Evolutionary conservation across 2,888 invertebrate genomes (phyloP).

Genomic region (Ectropis crepuscularia): DNA sequence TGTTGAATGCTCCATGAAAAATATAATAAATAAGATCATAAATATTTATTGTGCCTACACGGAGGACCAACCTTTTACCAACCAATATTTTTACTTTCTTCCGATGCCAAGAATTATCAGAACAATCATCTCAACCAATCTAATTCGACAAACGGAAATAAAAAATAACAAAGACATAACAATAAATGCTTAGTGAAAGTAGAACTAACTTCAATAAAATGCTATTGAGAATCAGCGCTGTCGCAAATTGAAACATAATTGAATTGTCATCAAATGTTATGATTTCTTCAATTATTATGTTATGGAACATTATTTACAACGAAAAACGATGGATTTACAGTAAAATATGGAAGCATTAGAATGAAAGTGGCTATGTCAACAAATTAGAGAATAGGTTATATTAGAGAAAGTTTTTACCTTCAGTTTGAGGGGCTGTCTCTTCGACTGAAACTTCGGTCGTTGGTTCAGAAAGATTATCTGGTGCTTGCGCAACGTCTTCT

Average conservation of each 20-base stretch:
- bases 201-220: conserved; percentile 22
- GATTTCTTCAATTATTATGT: background rate
- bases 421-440: conserved; percentile 45
- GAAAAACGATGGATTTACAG: conserved; percentile 18
- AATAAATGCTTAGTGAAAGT: conserved; percentile 20
- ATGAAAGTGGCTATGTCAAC: conserved; percentile 62
- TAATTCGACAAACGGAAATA: background rate
- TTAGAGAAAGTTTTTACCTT: conserved; percentile 65
- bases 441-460: conserved; percentile 49
- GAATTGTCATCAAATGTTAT: background rate
- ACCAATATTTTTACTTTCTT: conserved; percentile 5
- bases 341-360: conserved; percentile 42
- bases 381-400: conserved; percentile 69
- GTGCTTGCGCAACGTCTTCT: conserved; percentile 52
- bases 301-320: conserved; percentile 1
- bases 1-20: no score
- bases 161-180: conserved; percentile 8
- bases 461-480: conserved; percentile 48
- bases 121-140: conserved; percentile 6
- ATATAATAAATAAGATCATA: no score
- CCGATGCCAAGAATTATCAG: conserved; percentile 1
- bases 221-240: conserved; percentile 7
- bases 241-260: background rate
- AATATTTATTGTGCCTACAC: no score
- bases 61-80: background rate